Conservation (phyloP, 2,888 invertebrate genomes). For the Neria commutata region DNA sequence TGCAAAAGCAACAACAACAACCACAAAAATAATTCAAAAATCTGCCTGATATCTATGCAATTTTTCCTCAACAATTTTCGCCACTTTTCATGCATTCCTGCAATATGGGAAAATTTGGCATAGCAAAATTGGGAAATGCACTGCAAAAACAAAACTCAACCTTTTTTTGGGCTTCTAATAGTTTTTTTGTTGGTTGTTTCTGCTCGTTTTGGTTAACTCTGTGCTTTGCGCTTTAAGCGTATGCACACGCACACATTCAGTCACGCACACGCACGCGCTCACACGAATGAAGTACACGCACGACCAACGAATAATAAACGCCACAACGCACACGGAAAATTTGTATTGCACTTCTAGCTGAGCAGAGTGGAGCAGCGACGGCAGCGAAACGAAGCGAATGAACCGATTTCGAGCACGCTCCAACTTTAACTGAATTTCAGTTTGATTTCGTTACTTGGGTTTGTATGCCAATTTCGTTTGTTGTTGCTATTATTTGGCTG, state of each 20-base stretch:
- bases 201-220: background rate
- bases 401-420: slow-evolving; percentile 47
- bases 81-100: too few relatives aligned
- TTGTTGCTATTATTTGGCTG: slow-evolving; percentile 20
- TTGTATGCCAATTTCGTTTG: slow-evolving; percentile 12
- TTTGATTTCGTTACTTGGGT: slow-evolving; percentile 14
- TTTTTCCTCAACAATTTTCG: too few relatives aligned
- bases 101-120: too few relatives aligned
- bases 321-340: slow-evolving; percentile 16
- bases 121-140: too few relatives aligned
- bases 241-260: background rate
- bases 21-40: too few relatives aligned
- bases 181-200: background rate
- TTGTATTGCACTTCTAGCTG: slow-evolving; percentile 16
- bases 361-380: slow-evolving; percentile 36
- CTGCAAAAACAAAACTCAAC: too few relatives aligned
- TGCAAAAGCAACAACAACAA: background rate
- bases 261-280: background rate
- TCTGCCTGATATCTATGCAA: too few relatives aligned
- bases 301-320: background rate
- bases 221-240: background rate
- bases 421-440: slow-evolving; percentile 46
- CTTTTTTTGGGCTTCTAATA: background rate
- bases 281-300: slow-evolving; percentile 6
- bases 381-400: slow-evolving; percentile 36